Evolutionary conservation across 2,888 invertebrate species (phyloP).

Genomic region (Seira musarum): DNA sequence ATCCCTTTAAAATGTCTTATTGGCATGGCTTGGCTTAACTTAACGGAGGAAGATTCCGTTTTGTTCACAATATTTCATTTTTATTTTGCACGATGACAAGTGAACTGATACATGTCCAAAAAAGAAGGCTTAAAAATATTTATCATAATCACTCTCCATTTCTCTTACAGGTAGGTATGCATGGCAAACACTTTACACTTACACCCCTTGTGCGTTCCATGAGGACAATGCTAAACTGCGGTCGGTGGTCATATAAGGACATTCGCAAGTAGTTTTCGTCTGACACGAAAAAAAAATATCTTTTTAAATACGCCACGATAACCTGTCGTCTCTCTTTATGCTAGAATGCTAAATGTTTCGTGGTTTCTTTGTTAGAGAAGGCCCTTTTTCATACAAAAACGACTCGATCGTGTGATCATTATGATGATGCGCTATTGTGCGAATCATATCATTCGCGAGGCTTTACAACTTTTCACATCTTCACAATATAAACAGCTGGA

Average conservation of each 20-base stretch:
- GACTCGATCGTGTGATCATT: no score
- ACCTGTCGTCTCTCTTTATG: neutral
- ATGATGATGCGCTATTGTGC: neutral
- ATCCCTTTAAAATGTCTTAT: neutral
- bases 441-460: neutral
- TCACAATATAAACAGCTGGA: neutral
- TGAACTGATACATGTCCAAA: constrained; percentile 61
- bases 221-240: constrained; percentile 15
- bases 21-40: neutral
- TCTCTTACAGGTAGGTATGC: neutral
- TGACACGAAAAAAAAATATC: constrained; percentile 3
- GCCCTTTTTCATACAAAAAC: neutral
- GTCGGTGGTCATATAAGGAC: constrained; percentile 15
- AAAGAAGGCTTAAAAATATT: constrained; percentile 53
- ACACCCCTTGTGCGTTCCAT: constrained; percentile 12
- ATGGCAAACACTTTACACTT: neutral
- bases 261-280: constrained; percentile 8
- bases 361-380: constrained; percentile 8
- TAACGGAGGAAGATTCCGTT: constrained; percentile 48
- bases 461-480: neutral
- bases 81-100: constrained; percentile 47
- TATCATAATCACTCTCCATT: constrained; percentile 49
- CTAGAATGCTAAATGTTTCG: constrained; percentile 15
- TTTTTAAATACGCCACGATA: constrained; percentile 9
- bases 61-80: constrained; percentile 34